Base-by-base conservation (phyloP, 2,888 invertebrate species). In the Bedellia somnulentella region DNA sequence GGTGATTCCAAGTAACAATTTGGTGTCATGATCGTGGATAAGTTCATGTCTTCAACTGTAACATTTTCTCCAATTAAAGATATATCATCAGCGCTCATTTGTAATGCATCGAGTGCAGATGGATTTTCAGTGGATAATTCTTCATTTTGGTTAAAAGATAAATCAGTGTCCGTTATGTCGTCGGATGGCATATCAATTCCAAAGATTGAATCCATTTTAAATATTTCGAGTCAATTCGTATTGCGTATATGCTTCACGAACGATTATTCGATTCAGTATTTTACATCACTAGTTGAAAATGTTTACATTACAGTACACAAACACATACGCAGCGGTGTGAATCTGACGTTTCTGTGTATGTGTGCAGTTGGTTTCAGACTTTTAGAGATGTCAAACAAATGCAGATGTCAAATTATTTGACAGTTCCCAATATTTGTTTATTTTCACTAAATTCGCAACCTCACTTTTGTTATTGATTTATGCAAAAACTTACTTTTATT, bases 301-400 rank as follows among this genome's bases (percentile, higher is more conserved):
- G 18, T 11, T 12, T 13, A n/a, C 22, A 29, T 5, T 17, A 18
- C 15, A 36, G 33, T 35, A 42, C 35, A 33, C 39, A 30, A 37
- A 54, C 58, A 37, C 63, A 67, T 58, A 71, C 68, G 56, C 57
- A 56, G 57, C 58, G 57, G 2, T 37, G 22, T 35, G 11, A 33
- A 33, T 37, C 32, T 32, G 31, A 30, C 33, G 30, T 41, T 37
- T 29, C 28, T 39, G 28, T 38, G 41, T 44, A 38, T 55, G 68
- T 62, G 54, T 66, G 52, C 43, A 10, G 43, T 49, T 35, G 30
- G 41, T 56, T n/a, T n/a, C n/a, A n/a, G n/a, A n/a, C n/a, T n/a
- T n/a, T n/a, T n/a, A n/a, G 64, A 70, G 59, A 62, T 71, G 73
- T 73, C 73, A 73, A 71, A 71, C 70, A 47, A 44, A 71, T 73